Conservation (phyloP, 2,888 invertebrate species). For the Plebejus anna region DNA sequence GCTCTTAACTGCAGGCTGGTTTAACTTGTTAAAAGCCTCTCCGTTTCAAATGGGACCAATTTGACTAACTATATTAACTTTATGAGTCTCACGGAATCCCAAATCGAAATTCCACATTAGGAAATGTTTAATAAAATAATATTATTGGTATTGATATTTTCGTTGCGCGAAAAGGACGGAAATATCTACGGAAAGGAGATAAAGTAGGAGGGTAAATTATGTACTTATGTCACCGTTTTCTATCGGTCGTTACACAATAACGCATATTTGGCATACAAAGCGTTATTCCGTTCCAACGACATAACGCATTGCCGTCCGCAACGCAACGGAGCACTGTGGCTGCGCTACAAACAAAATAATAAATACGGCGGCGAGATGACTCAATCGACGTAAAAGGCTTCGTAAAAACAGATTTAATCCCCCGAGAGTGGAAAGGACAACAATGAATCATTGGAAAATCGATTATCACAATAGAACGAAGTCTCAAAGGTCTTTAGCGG, state of each 20-base stretch:
- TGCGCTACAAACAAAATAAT: background rate
- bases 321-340: background rate
- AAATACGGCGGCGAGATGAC: background rate
- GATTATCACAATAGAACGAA: slow-evolving; percentile 24
- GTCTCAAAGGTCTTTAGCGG: slow-evolving; percentile 26
- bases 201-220: too few relatives aligned
- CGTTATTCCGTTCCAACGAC: background rate
- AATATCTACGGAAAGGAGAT: too few relatives aligned
- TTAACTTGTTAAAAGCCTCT: slow-evolving; percentile 30
- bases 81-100: too few relatives aligned
- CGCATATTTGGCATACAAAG: background rate
- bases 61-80: background rate
- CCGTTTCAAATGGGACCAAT: slow-evolving; percentile 19
- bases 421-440: background rate
- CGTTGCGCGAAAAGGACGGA: too few relatives aligned
- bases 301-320: too few relatives aligned
- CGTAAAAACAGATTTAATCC: slow-evolving; percentile 1
- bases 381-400: background rate
- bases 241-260: too few relatives aligned
- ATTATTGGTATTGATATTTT: too few relatives aligned
- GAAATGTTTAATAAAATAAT: too few relatives aligned
- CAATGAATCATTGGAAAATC: slow-evolving; percentile 19
- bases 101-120: too few relatives aligned
- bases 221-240: too few relatives aligned
- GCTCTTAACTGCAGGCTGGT: slow-evolving; percentile 6